A percentile compares a stretch with the other conserved stretches of the same genome.
These are phyloP conservation scores for Prenolepis imparis DNA, from an alignment of 2,888 invertebrate genomes.

Conservation along the genomic window DNA sequence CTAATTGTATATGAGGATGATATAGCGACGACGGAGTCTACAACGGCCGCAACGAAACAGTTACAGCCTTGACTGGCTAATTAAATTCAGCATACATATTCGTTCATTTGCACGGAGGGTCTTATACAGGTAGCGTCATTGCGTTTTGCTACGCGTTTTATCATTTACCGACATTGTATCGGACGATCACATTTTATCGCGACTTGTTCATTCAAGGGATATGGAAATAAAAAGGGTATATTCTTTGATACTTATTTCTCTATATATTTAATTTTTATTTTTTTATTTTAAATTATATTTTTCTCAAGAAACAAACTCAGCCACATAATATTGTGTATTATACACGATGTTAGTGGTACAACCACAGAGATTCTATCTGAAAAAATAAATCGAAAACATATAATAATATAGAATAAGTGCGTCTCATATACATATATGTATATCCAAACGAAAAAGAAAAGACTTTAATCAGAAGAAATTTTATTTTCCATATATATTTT, in stretches of 20 bases:
- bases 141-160: conserved; percentile 56
- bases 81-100: conserved; percentile 82
- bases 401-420: neutral
- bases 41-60: conserved; percentile 77
- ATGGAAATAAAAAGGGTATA: neutral
- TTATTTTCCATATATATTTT: neutral
- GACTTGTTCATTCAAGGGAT: neutral
- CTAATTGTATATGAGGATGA: neutral
- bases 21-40: conserved; percentile 48
- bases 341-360: neutral
- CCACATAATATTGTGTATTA: neutral
- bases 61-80: conserved; percentile 82
- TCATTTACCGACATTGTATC: neutral
- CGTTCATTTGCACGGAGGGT: conserved; percentile 78
- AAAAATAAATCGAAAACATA: neutral
- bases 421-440: neutral
- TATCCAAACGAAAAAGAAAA: neutral
- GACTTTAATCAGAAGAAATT: neutral
- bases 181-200: neutral
- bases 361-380: neutral
- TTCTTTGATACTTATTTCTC: neutral
- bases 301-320: neutral
- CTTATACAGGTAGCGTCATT: conserved; percentile 71
- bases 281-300: neutral
- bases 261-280: neutral